Evolutionary conservation across 2,113 vertebrate genomes (phyloP).

Genomic region (Fulica atra): DNA sequence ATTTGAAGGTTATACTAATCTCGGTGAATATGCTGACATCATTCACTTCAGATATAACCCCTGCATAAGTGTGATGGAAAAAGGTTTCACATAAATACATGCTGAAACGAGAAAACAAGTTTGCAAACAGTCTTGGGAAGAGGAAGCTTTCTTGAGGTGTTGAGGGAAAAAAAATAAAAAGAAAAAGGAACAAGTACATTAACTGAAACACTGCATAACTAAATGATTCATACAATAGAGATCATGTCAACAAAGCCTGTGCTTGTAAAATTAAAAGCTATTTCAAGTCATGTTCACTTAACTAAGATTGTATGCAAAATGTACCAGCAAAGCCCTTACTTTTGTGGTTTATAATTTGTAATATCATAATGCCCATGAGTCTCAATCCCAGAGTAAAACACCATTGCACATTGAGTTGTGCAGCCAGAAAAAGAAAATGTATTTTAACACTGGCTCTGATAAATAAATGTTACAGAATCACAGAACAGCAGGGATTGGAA

Average conservation of each 20-base stretch:
- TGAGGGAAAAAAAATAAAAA: neutral
- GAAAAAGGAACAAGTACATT: neutral
- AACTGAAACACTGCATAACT: neutral
- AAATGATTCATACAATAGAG: neutral
- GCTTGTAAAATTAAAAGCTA: constrained; percentile 9
- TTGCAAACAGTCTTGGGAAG: constrained; percentile 9
- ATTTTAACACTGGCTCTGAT: neutral
- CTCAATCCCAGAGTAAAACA: neutral
- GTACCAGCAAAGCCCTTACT: neutral
- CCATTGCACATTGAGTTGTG: fast-evolving
- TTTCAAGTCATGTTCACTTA: neutral
- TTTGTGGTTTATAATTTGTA: neutral
- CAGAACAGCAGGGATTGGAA: no score
- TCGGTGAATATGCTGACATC: constrained; percentile 19
- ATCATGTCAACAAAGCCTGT: neutral
- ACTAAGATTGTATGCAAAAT: neutral
- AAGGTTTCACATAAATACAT: constrained; percentile 19
- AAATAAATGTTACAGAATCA: neutral
- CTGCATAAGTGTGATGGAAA: constrained; percentile 14
- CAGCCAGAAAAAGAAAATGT: neutral
- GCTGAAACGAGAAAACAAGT: constrained; percentile 32
- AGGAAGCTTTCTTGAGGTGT: neutral
- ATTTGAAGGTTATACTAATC: constrained; percentile 51
- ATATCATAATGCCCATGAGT: neutral
- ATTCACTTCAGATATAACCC: constrained; percentile 41